Base-by-base conservation (phyloP, 2,888 invertebrate species). In the Temnothorax unifasciatus region DNA sequence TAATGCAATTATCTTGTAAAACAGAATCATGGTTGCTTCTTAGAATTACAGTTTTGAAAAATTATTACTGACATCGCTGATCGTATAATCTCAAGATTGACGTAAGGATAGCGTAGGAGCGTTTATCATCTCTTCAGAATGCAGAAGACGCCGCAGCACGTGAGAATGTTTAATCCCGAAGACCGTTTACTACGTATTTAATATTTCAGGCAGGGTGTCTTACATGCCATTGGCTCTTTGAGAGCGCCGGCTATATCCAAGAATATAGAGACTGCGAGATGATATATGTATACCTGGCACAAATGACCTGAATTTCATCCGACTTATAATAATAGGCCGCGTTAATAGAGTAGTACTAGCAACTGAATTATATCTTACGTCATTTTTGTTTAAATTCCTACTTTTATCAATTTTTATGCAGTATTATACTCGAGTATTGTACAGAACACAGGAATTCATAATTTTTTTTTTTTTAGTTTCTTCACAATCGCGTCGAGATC, bases 1-100 rank as follows among this genome's bases (percentile, higher is more conserved):
- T 34, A 69, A 44, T 50, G 9, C n/a, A 61, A 74, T 61, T 74
- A 59, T 4, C 13, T 74, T 29, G n/a, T 59, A 59, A 74, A 74
- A 44, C 3, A 57, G 15, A 11, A 59, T 41, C 18, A 21, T 54
- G 25, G 0, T 54, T 38, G 15, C n/a, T 11, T n/a, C 41, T 21
- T 15, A 47, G 18, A 29, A n/a, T 59, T 8, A 29, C 9, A 61
- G 8, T 15, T 61, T n/a, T 61, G 44, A 75, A 74, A 61, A 75
- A n/a, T 61, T 61, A 34, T 15, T 8, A n/a, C 29, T 59, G 29
- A 74, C 18, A 15, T 1, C n/a, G n/a, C 3, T 44, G 8, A 66
- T 44, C 61, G n/a, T 34, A 34, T 44, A 59, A 41, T 73, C 57
- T 18, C 25, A 6, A 59, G 25, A 74, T 74, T 74, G 61, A 15